Base-by-base conservation (phyloP, 2,113 vertebrate genomes). In the Mus musculus region DNA sequence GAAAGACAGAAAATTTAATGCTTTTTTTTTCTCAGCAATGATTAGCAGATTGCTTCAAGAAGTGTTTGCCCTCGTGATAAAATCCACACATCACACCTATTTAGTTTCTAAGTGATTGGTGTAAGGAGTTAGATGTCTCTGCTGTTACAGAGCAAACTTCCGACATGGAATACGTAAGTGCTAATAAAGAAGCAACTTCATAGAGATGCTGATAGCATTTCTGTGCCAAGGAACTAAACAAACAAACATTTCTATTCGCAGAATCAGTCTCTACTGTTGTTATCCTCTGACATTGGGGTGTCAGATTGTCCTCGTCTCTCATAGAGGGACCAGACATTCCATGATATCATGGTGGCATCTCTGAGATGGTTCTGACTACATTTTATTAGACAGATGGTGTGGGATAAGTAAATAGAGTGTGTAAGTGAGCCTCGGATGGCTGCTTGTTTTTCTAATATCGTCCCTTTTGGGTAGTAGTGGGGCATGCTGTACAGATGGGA, bases 391-490 rank as follows among this genome's bases (percentile, higher is more conserved):
- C 92, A 97, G 73, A 96, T 75, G 90, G 63, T 36, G 92, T 85
- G 92, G 95, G 80, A 73, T 97, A 89, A 96, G 96, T 94, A n/a
- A 52, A 22, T 0, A 3, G 84, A 67, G 91, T 93, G 96, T 96
- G 97, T 97, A 97, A 97, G 95, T 94, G 92, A 67, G 90, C 88
- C 97, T 98, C 95, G 97, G 85, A 84, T 49, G 92, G 96, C 96
- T 97, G 96, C 95, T 94, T 98, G 96, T 90, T 97, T 98, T 98
- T 93, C 95, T 76, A 95, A 97, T n/a, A 46, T 49, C 54, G 33
- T 42, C 78, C 39, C 12, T 52, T 30, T n/a, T n/a, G 22, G 17
- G 36, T 46, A 77, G 36, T 30, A 42, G 33, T 54, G 22, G 93
- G 65, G 67, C 95, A 61, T 96, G 95, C 96, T 81, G 94, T 59